phyloP scores from a whole-genome alignment of 2,797 vertebrate genomes.

The Halcyon leucocephala region DNA sequence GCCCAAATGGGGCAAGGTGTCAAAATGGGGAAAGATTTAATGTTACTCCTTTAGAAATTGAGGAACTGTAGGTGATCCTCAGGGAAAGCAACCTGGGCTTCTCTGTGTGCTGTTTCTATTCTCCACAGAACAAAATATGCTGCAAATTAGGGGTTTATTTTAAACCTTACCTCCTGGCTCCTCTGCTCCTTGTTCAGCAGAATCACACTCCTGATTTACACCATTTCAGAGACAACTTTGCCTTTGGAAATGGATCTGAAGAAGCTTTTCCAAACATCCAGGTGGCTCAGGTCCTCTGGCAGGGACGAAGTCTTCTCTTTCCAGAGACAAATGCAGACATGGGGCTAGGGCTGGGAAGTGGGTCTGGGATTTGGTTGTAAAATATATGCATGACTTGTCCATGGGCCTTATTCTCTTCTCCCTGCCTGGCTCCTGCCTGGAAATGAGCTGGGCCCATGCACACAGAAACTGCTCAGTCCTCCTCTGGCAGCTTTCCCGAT shows the following conservation, averaged over 20 bases:
- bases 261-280: neutral
- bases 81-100: neutral
- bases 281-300: fast-evolving
- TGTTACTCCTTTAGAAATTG: neutral
- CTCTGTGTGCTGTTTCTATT: neutral
- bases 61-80: neutral
- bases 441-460: neutral
- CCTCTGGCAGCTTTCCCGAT: neutral
- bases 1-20: neutral
- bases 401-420: neutral
- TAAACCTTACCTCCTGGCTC: neutral
- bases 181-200: neutral
- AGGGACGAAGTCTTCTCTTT: neutral
- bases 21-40: neutral
- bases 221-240: neutral
- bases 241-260: neutral
- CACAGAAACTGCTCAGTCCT: slow-evolving; percentile 8
- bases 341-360: neutral
- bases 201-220: neutral
- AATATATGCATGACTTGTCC: neutral
- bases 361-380: neutral
- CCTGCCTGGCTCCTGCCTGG: neutral
- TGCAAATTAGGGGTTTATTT: neutral
- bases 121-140: neutral
- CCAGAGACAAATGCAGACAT: neutral